These are phyloP conservation scores for Addax nasomaculatus DNA, from an alignment of 2,113 vertebrate genomes.

Conservation along the genomic window DNA sequence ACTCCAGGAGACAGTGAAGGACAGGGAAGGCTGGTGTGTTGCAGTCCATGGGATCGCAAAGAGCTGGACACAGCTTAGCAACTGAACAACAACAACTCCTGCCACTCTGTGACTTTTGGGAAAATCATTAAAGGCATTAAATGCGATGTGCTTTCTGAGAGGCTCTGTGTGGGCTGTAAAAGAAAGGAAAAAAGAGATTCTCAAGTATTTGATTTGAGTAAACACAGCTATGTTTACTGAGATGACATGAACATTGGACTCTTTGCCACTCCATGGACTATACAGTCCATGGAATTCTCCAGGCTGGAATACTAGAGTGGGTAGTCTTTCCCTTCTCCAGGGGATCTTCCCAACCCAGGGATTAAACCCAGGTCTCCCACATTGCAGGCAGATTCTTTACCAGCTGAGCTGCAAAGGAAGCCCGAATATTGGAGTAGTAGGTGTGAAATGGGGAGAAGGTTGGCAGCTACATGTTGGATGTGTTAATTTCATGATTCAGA, in stretches of 20 bases:
- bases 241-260: no score
- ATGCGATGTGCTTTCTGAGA: background rate
- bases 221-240: background rate
- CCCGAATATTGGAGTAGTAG: fast-evolving
- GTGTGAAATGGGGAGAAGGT: background rate
- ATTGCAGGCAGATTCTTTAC: no score
- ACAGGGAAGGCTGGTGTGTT: background rate
- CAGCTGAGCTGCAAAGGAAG: no score
- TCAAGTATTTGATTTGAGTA: background rate
- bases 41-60: background rate
- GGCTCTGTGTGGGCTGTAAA: no score
- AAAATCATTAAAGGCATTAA: background rate
- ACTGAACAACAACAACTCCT: background rate
- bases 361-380: no score
- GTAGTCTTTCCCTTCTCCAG: no score
- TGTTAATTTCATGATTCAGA: background rate
- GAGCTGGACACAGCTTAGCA: background rate
- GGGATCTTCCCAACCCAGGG: no score
- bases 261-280: no score
- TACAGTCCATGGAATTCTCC: no score
- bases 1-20: background rate
- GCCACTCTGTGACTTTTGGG: background rate
- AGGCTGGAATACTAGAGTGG: no score
- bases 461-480: background rate
- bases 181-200: background rate